Base-by-base conservation (phyloP, 2,113 vertebrate species). In the Rhinolophus sinicus region DNA sequence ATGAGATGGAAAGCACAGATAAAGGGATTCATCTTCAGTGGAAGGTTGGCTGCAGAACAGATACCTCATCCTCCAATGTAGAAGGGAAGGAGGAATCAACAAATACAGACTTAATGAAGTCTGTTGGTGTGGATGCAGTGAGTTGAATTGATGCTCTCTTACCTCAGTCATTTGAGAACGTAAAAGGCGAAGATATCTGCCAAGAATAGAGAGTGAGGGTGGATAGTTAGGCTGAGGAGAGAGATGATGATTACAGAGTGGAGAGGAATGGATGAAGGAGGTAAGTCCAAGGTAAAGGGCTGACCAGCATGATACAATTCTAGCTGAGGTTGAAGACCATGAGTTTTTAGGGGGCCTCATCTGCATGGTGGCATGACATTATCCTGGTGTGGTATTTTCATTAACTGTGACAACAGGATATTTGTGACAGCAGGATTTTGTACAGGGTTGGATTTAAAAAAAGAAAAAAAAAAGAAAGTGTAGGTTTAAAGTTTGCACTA, bases 341-440 rank as follows among this genome's bases (percentile, higher is more conserved):
- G 19, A 26, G 40, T 83, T 82, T 81, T 70, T 44, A 82, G 40
- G 73, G 6, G 72, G 19, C 26, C 18, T 30, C 35, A 30, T 72
- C 47, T 65, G 44, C 21, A 15, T 44, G 22, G 19, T 52, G 22
- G 50, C 35, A 69, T 69, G 86, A 56, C 35, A 54, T 28, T 54
- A 73, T 80, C 56, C 15, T 75, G 26, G 11, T 80, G 7, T 64
- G 35, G 11, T 40, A 8, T 30, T 70, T 19, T 86, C 65, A 30
- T 28, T 40, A 75, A 50, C 18, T 76, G 22, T 80, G 80, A 86
- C 28, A 73, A 33, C 24, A 82, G 35, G 70, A 47, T 91, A 50
- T 90, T 94, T 95, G 58, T 75, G 56, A 70, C 28, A 86, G 18
- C 21, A 75, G 72, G 62, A 56, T 83, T 88, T 87, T 65, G 33